Evolutionary conservation across 2,113 vertebrate genomes (phyloP), one percentile per base, ranked within the genome.

Genomic region (Scartelaos histophorus): DNA sequence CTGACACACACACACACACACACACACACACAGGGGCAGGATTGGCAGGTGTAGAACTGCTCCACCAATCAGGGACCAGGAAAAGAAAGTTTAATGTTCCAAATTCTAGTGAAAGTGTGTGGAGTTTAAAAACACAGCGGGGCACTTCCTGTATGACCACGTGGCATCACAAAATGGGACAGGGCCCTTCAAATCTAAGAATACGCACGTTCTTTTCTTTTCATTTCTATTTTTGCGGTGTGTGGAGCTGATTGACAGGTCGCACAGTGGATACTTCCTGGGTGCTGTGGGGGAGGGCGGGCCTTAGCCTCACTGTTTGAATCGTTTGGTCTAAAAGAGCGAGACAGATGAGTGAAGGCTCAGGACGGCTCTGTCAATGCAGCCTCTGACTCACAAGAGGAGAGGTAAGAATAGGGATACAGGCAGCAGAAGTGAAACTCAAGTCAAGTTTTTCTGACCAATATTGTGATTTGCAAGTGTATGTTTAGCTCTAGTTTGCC

Each of bases 351-450:
- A 89, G 82, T 69, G 85, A 89, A 73, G 83, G 74, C 85, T 89
- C 82, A 89, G 83, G 82, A 83, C 84, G 81, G 84, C 79, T 67
- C 88, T 79, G 88, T 87, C 85, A 84, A 70, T 34, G 79, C 83
- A 80, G 83, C 64, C 76, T 89, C 80, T 84, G 69, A 22, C 81
- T 81, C 82, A 84, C 69, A 83, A 89, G 82, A 73, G 75, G 81
- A 82, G 85, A 82, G 84, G 87, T 87, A 90, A 90, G 85, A 91
- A 90, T 87, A 89, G 88, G 85, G 73, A 69, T 73, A 71, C 79
- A 82, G 38, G 1, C 87, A 82, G 76, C 85, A 74, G 74, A 34
- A 21, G 82, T 83, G 71, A 85, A 73, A 69, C 4, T 29, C 29
- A 71, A 66, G 82, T 69, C 68, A 57, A 74, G 71, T 62, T 75